phyloP scores from a whole-genome alignment of 1,140 invertebrate genomes.

The Argopecten irradians region DNA sequence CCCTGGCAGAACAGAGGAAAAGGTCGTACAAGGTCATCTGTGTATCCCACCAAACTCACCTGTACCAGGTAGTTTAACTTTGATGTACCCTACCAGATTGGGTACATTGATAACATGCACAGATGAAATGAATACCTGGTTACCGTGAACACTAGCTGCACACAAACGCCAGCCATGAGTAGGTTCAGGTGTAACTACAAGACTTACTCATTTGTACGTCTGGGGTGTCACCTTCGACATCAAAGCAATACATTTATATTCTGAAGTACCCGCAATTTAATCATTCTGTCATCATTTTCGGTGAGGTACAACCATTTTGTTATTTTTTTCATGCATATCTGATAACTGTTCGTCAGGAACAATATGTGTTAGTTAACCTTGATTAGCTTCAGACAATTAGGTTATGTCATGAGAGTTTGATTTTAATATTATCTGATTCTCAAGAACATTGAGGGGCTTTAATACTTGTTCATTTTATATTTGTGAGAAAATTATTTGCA shows the following conservation, averaged over 20 bases:
- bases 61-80: not conserved
- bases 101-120: not conserved
- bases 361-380: not conserved
- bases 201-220: not conserved
- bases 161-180: not conserved
- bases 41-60: not conserved
- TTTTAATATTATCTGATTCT: not conserved
- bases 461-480: not conserved
- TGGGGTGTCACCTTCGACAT: conserved; percentile 12
- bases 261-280: not conserved
- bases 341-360: not conserved
- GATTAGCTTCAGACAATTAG: not conserved
- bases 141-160: not conserved
- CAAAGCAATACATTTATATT: not conserved
- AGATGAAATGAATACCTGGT: not conserved
- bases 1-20: not conserved
- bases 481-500: not conserved
- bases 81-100: not conserved
- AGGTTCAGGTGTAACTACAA: not conserved
- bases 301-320: not conserved
- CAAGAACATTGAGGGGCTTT: not conserved
- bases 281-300: not conserved
- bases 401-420: not conserved
- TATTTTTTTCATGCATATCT: not conserved
- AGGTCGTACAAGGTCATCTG: not conserved